These are phyloP conservation scores for Halictus rubicundus DNA, from an alignment of 1,140 invertebrate species.

Conservation along the genomic window DNA sequence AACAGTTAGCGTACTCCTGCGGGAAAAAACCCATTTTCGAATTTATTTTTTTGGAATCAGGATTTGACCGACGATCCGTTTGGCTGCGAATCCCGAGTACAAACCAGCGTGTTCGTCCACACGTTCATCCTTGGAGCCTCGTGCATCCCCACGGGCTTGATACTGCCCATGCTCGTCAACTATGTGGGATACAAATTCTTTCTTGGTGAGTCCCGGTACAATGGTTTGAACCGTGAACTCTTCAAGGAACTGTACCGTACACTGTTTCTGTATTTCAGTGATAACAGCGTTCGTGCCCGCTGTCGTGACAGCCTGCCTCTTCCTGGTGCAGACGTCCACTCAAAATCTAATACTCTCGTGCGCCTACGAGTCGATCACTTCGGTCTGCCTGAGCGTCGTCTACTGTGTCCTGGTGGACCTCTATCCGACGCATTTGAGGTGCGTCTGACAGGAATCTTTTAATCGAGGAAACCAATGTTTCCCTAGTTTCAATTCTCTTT, in stretches of 20 bases:
- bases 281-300: slow-evolving; percentile 76
- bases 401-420: slow-evolving; percentile 75
- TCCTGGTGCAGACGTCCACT: slow-evolving; percentile 75
- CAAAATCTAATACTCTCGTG: slow-evolving; percentile 78
- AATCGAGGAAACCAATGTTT: too few species aligned
- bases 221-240: too few species aligned
- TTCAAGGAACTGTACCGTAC: too few species aligned
- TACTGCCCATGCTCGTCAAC: slow-evolving; percentile 74
- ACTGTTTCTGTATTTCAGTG: slow-evolving; percentile 67
- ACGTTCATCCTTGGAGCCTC: slow-evolving; percentile 74
- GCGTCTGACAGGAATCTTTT: not conserved
- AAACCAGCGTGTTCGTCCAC: slow-evolving; percentile 71
- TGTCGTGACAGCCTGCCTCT: slow-evolving; percentile 74
- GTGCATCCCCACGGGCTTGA: slow-evolving; percentile 74
- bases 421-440: slow-evolving; percentile 79
- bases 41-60: not conserved
- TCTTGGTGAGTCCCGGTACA: slow-evolving; percentile 59
- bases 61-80: slow-evolving; percentile 23
- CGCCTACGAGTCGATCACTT: slow-evolving; percentile 75
- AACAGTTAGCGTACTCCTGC: too few species aligned
- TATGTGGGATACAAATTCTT: slow-evolving; percentile 75
- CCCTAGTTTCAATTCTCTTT: too few species aligned
- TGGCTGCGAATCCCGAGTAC: slow-evolving; percentile 64
- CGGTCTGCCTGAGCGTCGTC: slow-evolving; percentile 72
- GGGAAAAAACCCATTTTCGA: not conserved